phyloP scores from a whole-genome alignment of 2,888 invertebrate species.

The Nesidiocoris tenuis region DNA sequence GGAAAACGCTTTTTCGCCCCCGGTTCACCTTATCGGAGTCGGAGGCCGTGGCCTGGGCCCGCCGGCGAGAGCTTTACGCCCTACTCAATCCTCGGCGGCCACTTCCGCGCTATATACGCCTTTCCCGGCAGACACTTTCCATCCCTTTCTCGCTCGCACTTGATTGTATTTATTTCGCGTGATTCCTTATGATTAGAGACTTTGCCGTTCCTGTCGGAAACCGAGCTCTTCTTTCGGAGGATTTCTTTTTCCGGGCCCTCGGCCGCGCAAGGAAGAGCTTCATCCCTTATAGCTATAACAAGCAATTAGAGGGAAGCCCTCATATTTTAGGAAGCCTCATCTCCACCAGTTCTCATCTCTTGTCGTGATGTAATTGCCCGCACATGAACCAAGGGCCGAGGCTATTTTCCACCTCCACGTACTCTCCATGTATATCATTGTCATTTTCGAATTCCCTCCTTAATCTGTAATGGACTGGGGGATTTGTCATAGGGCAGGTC shows the following conservation, averaged over 20 bases:
- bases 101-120: not conserved
- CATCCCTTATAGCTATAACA: conserved; percentile 37
- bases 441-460: conserved; percentile 2
- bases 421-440: conserved; percentile 15
- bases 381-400: not conserved
- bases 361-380: conserved; percentile 13
- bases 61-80: conserved; percentile 19
- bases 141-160: conserved; percentile 14
- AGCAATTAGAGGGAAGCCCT: conserved; percentile 32
- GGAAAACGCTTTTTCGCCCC: not conserved
- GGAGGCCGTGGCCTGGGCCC: conserved; percentile 15
- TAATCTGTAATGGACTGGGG: conserved; percentile 30
- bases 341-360: conserved; percentile 1
- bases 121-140: too few species aligned
- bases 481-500: conserved; percentile 40
- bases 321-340: conserved; percentile 25
- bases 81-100: conserved; percentile 6
- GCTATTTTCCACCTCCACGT: not conserved
- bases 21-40: conserved; percentile 13
- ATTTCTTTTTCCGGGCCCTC: conserved; percentile 6
- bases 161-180: conserved; percentile 44
- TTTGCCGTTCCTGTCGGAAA: not conserved
- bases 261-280: too few species aligned
- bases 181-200: conserved; percentile 41
- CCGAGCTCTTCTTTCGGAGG: conserved; percentile 8